phyloP scores from a whole-genome alignment of 2,888 invertebrate genomes.

The Caenorhabditis sp. region DNA sequence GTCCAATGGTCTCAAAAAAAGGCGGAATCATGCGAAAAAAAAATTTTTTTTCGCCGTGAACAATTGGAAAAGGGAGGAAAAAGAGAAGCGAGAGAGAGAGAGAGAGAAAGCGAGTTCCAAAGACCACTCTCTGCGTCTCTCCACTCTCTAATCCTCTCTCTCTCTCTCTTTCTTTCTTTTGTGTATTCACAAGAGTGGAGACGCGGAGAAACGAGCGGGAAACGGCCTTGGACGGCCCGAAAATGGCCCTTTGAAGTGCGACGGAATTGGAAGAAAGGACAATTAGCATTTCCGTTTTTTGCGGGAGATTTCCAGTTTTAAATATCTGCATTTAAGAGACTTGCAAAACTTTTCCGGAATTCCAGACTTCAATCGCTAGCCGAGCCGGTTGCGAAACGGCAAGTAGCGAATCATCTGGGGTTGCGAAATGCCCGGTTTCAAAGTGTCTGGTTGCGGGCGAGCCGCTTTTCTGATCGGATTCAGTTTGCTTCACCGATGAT shows the following conservation, averaged over 20 bases:
- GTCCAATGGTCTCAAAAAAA: too few species aligned
- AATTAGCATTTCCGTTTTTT: too few species aligned
- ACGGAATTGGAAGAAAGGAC: neutral
- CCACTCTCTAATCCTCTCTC: constrained; percentile 31
- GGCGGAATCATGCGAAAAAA: too few species aligned
- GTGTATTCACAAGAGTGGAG: constrained; percentile 11
- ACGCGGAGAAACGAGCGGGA: constrained; percentile 16
- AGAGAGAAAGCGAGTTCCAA: constrained; percentile 42
- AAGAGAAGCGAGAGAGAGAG: constrained; percentile 20
- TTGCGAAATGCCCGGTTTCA: too few species aligned
- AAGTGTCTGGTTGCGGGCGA: neutral
- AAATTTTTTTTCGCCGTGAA: neutral
- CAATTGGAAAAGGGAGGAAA: constrained; percentile 1
- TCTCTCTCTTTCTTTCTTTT: constrained; percentile 18
- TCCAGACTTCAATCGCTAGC: too few species aligned
- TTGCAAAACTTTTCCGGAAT: too few species aligned
- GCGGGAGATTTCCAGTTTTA: too few species aligned
- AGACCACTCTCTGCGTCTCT: constrained; percentile 50
- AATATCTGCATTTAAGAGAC: too few species aligned
- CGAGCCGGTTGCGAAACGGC: too few species aligned
- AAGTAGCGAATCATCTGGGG: too few species aligned
- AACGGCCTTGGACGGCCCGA: constrained; percentile 23
- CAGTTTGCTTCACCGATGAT: too few species aligned
- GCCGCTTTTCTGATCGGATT: neutral
- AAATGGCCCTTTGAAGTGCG: constrained; percentile 7